Conservation (phyloP, 2,113 vertebrate species). For the Oncorhynchus masou region DNA sequence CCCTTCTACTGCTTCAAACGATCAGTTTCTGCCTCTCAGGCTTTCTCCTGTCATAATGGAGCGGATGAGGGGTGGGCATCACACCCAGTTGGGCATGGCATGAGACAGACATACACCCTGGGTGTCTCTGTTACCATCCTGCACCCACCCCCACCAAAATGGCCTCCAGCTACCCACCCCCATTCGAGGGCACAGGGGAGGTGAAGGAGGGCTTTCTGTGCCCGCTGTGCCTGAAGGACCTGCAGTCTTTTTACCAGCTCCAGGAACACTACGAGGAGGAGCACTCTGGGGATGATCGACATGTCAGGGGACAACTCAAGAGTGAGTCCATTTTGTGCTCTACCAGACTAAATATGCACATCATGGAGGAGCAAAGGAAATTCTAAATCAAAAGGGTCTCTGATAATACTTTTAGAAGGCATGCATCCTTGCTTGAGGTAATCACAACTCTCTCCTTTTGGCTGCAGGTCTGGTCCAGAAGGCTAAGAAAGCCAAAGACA, state of each 20-base stretch:
- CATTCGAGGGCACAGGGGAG: slow-evolving; percentile 84
- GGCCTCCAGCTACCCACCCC: slow-evolving; percentile 81
- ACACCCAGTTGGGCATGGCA: slow-evolving; percentile 41
- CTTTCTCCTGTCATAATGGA: slow-evolving; percentile 40
- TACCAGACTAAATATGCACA: no score
- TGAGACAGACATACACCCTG: slow-evolving; percentile 23
- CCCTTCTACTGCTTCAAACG: no score
- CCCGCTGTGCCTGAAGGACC: slow-evolving; percentile 91
- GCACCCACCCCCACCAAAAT: slow-evolving; percentile 57
- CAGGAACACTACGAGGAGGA: slow-evolving; percentile 94
- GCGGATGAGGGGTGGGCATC: slow-evolving; percentile 18
- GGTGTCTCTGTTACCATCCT: slow-evolving; percentile 11
- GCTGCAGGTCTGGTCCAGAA: slow-evolving; percentile 88
- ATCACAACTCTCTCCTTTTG: neutral
- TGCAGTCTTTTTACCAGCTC: slow-evolving; percentile 93
- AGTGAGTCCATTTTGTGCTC: slow-evolving; percentile 73
- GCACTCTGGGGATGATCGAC: slow-evolving; percentile 84
- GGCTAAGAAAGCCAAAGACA: slow-evolving; percentile 95
- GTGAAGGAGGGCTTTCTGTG: slow-evolving; percentile 95
- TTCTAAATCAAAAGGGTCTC: no score
- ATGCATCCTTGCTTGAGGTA: no score
- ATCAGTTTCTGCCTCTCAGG: neutral
- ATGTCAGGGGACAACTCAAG: slow-evolving; percentile 86
- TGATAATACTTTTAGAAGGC: no score
- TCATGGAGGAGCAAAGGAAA: no score